These are phyloP conservation scores for Leucopternis melanops DNA, from an alignment of 2,113 vertebrate genomes.

Conservation along the genomic window DNA sequence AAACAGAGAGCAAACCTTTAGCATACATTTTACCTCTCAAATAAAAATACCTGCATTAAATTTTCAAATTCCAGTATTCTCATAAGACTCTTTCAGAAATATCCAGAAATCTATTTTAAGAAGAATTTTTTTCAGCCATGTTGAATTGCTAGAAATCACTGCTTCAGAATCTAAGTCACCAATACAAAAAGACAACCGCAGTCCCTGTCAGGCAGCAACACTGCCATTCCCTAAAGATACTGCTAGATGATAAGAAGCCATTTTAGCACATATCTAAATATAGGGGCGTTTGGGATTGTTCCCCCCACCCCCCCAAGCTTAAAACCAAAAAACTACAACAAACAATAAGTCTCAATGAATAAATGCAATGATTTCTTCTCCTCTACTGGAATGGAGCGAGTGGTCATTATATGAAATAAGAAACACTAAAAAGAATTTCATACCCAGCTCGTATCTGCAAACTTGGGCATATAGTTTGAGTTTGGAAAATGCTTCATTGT, in stretches of 20 bases:
- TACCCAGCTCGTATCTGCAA: constrained; percentile 95
- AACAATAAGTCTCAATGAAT: neutral
- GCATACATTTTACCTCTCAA: neutral
- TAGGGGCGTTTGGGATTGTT: too few species aligned
- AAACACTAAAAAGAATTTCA: neutral
- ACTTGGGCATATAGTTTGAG: constrained; percentile 98
- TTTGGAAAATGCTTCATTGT: constrained; percentile 90
- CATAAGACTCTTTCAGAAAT: neutral
- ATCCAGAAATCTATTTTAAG: neutral
- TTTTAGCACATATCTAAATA: neutral
- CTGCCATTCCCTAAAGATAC: neutral
- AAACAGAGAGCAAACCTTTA: neutral
- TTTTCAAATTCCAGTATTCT: neutral
- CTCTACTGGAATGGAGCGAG: neutral
- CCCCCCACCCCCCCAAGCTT: neutral
- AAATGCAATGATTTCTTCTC: neutral
- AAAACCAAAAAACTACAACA: neutral
- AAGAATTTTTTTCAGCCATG: neutral
- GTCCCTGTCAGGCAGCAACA: neutral
- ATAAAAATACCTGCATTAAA: neutral
- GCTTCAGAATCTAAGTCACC: neutral
- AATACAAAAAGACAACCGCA: neutral
- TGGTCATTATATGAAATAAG: neutral
- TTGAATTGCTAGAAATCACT: neutral
- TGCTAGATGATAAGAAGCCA: neutral